Conservation (phyloP, 2,888 invertebrate genomes). For the Cotesia congregata region DNA sequence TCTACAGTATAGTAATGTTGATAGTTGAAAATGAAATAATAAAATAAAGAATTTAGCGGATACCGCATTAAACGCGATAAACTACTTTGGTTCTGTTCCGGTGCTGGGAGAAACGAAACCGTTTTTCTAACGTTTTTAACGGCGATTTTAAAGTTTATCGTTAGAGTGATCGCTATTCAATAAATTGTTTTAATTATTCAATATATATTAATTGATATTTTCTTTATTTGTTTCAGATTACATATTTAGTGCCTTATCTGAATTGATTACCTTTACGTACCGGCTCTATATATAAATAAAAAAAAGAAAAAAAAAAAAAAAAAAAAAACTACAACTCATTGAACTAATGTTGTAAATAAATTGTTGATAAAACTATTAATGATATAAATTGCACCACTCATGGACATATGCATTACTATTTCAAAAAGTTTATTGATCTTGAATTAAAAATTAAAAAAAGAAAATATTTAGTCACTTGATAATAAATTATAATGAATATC, state of each 20-base stretch:
- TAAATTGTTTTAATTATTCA: not conserved
- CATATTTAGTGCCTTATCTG: not conserved
- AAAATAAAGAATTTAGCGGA: not conserved
- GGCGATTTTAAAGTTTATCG: no score
- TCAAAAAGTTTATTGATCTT: not conserved
- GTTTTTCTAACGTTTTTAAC: no score
- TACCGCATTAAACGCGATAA: not conserved
- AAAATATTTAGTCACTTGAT: not conserved
- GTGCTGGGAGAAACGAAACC: conserved; percentile 4
- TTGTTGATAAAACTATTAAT: no score
- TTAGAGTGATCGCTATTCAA: no score
- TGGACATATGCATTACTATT: not conserved
- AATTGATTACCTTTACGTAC: not conserved
- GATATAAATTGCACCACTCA: not conserved
- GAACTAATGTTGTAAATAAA: not conserved
- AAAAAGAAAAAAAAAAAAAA: no score
- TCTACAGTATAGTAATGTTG: not conserved
- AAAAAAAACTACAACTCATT: not conserved
- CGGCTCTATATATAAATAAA: not conserved
- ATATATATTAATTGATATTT: not conserved
- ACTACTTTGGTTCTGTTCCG: not conserved
- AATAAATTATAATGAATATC: not conserved
- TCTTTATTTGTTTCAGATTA: conserved; percentile 2
- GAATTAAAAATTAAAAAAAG: not conserved
- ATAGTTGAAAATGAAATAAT: not conserved